phyloP scores from a whole-genome alignment of 2,888 invertebrate genomes.

The Pseudococcus jackbeardsleyi region DNA sequence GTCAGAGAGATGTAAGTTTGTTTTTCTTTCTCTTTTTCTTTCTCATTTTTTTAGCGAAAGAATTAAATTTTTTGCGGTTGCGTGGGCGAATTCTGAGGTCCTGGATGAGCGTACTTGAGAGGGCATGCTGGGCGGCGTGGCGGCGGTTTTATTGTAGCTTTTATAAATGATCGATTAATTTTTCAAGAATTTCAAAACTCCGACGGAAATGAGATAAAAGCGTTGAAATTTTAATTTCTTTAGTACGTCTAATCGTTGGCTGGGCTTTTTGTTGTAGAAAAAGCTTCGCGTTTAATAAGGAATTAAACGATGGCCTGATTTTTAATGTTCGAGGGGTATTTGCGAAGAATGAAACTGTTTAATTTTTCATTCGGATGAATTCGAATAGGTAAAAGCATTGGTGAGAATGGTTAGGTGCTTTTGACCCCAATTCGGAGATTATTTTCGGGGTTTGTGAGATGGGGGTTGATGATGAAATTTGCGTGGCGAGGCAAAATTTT shows the following conservation, averaged over 20 bases:
- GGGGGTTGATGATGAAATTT: too few relatives aligned
- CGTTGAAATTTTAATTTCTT: slow-evolving; percentile 14
- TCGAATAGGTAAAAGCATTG: neutral
- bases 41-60: neutral
- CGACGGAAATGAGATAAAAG: slow-evolving; percentile 31
- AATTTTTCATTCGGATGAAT: neutral
- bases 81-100: neutral
- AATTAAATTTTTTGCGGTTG: neutral
- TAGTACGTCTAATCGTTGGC: neutral
- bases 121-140: neutral
- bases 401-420: too few relatives aligned
- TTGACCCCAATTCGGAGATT: too few relatives aligned
- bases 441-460: too few relatives aligned
- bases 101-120: neutral
- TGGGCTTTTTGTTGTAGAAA: neutral
- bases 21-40: neutral
- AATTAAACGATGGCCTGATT: slow-evolving; percentile 22
- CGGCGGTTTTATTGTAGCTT: neutral
- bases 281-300: neutral
- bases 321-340: neutral
- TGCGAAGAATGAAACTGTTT: neutral
- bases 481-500: too few relatives aligned
- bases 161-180: slow-evolving; percentile 39
- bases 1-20: neutral
- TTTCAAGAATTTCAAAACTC: neutral